Evolutionary conservation across 2,797 vertebrate genomes (phyloP), one percentile per base, ranked within the genome.

Genomic region (Apogon talboti): DNA sequence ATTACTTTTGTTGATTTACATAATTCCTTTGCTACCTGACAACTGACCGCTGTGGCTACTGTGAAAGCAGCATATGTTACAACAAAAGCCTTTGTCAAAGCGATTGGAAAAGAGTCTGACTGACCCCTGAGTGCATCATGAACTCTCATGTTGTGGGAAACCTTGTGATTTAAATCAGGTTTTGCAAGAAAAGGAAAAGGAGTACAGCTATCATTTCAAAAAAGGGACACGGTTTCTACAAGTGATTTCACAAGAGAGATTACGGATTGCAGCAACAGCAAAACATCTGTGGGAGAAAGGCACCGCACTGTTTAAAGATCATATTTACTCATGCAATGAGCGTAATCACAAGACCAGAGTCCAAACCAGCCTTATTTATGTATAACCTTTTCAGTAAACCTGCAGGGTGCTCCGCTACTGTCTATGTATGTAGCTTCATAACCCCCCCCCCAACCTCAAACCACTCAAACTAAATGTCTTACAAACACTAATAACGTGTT

Each of bases 121-220:
- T 42, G 63, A 62, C 60, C 72, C 70, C 18, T 7, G 6, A 1
- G 8, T 24, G 47, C 66, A 44, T 76, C 43, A 64, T 6, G 40
- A 38, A 60, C 44, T 49, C 58, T 60, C 11, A 16, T 44, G 28
- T 62, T 47, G 38, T 11, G 46, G 63, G 30, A 18, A 76, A 83
- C 48, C 76, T 63, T 62, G 30, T 71, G 71, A 78, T 61, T 71
- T 19, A 15, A 74, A 53, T n/a, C n/a, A n/a, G 49, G 21, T 14
- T 46, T 74, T 16, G 19, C n/a, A 12, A 21, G 18, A 59, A 7
- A 48, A 30, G 28, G 42, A 60, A 71, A 55, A 18, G 14, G 30
- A 51, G 38, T 7, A 30, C 63, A 44, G 15, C 43, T 21, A 66
- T 62, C 12, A 54, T 14, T 47, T 24, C 45, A 12, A 11, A 21